Conservation (phyloP, 2,797 vertebrate genomes). For the Erpetoichthys calabaricus region DNA sequence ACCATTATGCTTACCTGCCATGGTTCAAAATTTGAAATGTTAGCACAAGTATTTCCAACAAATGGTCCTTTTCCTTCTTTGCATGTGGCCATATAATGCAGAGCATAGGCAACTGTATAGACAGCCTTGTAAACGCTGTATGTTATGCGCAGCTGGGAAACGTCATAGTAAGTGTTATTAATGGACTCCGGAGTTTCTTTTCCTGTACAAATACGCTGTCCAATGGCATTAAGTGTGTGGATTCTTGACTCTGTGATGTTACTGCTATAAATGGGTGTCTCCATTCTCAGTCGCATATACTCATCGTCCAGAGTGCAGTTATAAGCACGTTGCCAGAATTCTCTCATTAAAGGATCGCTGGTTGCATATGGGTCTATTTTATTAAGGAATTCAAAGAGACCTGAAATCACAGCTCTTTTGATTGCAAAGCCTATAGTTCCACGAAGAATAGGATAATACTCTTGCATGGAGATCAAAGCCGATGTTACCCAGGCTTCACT, state of each 20-base stretch:
- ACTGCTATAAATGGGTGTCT: conserved; percentile 22
- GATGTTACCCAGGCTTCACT: conserved; percentile 74
- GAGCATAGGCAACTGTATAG: conserved; percentile 60
- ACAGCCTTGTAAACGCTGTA: conserved; percentile 73
- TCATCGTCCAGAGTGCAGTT: conserved; percentile 53
- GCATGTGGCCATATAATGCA: conserved; percentile 58
- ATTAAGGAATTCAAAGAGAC: conserved; percentile 47
- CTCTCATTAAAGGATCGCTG: conserved; percentile 45
- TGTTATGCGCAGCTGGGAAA: conserved; percentile 63
- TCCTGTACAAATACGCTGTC: conserved; percentile 47
- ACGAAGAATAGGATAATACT: conserved; percentile 50
- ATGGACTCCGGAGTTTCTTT: conserved; percentile 43
- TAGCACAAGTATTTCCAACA: conserved; percentile 33
- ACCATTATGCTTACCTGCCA: conserved; percentile 55
- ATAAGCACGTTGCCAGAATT: conserved; percentile 72
- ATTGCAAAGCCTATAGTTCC: conserved; percentile 66
- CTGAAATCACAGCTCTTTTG: conserved; percentile 48
- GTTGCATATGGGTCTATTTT: conserved; percentile 47
- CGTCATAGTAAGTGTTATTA: conserved; percentile 60
- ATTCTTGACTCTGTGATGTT: conserved; percentile 18
- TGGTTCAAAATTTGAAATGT: conserved; percentile 57
- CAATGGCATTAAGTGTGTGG: conserved; percentile 18
- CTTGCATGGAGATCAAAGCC: conserved; percentile 50
- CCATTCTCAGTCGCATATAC: conserved; percentile 3
- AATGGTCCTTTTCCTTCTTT: conserved; percentile 44